These are phyloP conservation scores for Tachycineta bicolor DNA, from an alignment of 2,113 vertebrate genomes.

Conservation along the genomic window DNA sequence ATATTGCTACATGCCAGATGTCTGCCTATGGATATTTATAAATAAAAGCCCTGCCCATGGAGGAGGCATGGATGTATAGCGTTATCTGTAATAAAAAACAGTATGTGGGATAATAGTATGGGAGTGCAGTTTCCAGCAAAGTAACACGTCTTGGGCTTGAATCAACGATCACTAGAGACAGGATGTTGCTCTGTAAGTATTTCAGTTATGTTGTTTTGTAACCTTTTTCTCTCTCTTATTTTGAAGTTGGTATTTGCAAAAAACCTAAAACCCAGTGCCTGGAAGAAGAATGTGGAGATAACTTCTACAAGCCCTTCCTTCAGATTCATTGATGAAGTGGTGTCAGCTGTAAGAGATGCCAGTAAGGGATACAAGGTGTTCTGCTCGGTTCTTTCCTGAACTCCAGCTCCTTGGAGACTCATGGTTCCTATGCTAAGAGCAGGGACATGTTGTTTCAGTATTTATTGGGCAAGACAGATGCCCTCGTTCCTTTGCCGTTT, in stretches of 20 bases:
- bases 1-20: background rate
- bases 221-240: background rate
- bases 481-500: background rate
- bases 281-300: background rate
- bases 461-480: constrained; percentile 37
- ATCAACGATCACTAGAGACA: background rate
- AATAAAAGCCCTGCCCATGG: background rate
- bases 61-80: background rate
- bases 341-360: background rate
- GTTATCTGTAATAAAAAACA: background rate
- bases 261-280: background rate
- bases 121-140: background rate
- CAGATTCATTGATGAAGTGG: background rate
- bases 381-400: background rate
- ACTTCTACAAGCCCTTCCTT: background rate
- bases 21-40: constrained; percentile 3
- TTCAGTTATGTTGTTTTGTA: background rate
- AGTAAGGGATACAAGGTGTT: background rate
- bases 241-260: background rate
- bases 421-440: background rate
- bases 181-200: background rate
- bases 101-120: background rate
- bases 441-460: background rate
- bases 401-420: background rate
- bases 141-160: background rate